These are phyloP conservation scores for Drosophila nannoptera DNA, from an alignment of 1,140 invertebrate genomes.

Conservation along the genomic window DNA sequence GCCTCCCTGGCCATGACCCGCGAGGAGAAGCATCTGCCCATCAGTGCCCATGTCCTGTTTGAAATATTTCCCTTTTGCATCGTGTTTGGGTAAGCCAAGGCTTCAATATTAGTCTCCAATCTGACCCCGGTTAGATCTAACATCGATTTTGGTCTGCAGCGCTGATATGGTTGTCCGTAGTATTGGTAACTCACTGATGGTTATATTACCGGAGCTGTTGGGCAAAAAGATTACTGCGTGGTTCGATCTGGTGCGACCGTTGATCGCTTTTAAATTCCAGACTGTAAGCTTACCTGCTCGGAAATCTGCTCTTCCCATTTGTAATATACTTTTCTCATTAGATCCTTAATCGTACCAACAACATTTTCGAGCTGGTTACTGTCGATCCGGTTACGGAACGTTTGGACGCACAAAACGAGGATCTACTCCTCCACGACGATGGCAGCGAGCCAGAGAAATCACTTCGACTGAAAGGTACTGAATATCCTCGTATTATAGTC, in stretches of 20 bases:
- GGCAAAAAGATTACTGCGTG: constrained; percentile 94
- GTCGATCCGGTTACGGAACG: constrained; percentile 88
- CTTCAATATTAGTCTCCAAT: background rate
- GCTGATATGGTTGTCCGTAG: constrained; percentile 93
- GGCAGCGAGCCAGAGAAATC: constrained; percentile 84
- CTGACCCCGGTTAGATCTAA: background rate
- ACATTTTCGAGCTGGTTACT: constrained; percentile 96
- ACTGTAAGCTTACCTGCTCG: constrained; percentile 83
- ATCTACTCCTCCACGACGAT: constrained; percentile 83
- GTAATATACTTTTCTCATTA: constrained; percentile 77
- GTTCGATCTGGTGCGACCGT: constrained; percentile 93
- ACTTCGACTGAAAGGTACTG: constrained; percentile 88
- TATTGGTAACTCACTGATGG: constrained; percentile 94
- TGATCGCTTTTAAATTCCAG: constrained; percentile 96
- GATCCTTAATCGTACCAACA: constrained; percentile 96
- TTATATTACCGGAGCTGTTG: constrained; percentile 91
- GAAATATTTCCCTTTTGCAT: constrained; percentile 99
- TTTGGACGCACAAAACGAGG: constrained; percentile 81
- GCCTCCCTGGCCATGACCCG: constrained; percentile 89
- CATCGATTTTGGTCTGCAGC: constrained; percentile 79
- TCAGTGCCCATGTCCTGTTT: constrained; percentile 93
- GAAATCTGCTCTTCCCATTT: background rate
- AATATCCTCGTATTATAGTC: too few species aligned
- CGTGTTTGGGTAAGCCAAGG: constrained; percentile 89
- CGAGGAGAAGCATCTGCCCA: constrained; percentile 91